A percentile compares a stretch with the other conserved stretches of the same genome.
These are phyloP conservation scores for Moxostoma hubbsi DNA, from an alignment of 2,797 vertebrate species.

Conservation along the genomic window DNA sequence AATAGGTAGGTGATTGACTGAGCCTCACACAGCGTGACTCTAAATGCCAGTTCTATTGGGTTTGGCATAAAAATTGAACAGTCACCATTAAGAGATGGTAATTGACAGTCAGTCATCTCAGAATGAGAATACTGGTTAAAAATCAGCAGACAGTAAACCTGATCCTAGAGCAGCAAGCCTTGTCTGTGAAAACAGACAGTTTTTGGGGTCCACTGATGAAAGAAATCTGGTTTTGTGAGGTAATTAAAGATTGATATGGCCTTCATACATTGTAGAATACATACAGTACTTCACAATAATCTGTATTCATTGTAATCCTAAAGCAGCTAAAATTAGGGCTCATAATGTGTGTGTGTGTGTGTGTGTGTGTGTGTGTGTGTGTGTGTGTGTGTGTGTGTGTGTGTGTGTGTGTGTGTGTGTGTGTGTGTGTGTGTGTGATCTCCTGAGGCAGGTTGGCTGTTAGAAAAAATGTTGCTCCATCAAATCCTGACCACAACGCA, in stretches of 20 bases:
- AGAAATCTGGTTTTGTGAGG: conserved; percentile 11
- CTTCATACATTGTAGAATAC: neutral
- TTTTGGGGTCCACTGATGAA: neutral
- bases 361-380: conserved; percentile 52
- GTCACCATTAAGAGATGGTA: conserved; percentile 26
- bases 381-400: conserved; percentile 50
- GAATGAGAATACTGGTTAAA: neutral
- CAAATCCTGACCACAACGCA: conserved; percentile 80
- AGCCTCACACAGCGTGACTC: conserved; percentile 1
- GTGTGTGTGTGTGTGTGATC: conserved; percentile 60
- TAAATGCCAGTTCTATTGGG: conserved; percentile 25
- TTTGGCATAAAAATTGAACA: conserved; percentile 19
- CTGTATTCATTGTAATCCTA: conserved; percentile 23
- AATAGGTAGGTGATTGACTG: conserved; percentile 17
- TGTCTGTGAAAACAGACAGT: neutral
- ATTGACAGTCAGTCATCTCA: conserved; percentile 35
- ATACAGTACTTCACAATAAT: neutral
- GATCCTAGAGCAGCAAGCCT: neutral
- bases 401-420: conserved; percentile 47
- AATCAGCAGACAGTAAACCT: conserved; percentile 3
- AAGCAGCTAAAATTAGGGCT: neutral
- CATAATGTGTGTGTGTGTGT: conserved; percentile 41
- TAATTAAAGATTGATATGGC: neutral
- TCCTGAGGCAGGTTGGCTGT: conserved; percentile 82
- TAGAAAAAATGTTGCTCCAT: conserved; percentile 82